Conservation (phyloP, 2,888 invertebrate genomes). For the Pachliopta kotzebuea region DNA sequence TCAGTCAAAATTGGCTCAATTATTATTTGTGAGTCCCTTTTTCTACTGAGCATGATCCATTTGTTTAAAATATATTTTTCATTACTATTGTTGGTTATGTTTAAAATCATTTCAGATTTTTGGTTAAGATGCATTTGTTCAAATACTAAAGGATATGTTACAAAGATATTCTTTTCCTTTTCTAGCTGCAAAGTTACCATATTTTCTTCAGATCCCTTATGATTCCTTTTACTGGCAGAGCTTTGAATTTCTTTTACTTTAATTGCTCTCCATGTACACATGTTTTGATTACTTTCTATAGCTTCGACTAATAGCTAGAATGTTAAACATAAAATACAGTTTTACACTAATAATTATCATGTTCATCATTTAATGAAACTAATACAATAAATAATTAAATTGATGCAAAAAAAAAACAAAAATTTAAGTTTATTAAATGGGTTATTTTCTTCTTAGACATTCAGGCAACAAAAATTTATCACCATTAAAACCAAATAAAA, state of each 20-base stretch:
- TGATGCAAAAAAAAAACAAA: too few relatives aligned
- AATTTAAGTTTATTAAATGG: too few relatives aligned
- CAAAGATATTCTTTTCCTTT: constrained; percentile 73
- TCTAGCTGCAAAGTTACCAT: constrained; percentile 52
- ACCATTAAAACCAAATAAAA: too few relatives aligned
- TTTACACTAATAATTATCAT: background rate
- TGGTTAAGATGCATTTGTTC: constrained; percentile 61
- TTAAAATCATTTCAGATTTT: constrained; percentile 43
- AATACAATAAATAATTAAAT: too few relatives aligned
- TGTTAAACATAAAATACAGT: background rate
- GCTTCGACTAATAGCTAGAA: constrained; percentile 81
- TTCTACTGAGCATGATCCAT: constrained; percentile 75
- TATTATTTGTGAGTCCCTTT: constrained; percentile 74
- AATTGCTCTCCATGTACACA: constrained; percentile 81
- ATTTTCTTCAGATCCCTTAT: constrained; percentile 35
- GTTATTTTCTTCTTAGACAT: too few relatives aligned
- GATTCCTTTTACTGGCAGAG: constrained; percentile 44
- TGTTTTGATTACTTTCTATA: constrained; percentile 86
- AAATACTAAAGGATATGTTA: constrained; percentile 76
- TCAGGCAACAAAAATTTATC: too few relatives aligned
- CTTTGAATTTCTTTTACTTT: constrained; percentile 52
- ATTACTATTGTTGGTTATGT: constrained; percentile 68
- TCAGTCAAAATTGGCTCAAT: constrained; percentile 61
- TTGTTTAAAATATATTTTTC: constrained; percentile 65
- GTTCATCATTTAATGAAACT: background rate